Evolutionary conservation across 2,113 vertebrate species (phyloP), one percentile per base, ranked within the genome.

Genomic region (Pteronura brasiliensis): DNA sequence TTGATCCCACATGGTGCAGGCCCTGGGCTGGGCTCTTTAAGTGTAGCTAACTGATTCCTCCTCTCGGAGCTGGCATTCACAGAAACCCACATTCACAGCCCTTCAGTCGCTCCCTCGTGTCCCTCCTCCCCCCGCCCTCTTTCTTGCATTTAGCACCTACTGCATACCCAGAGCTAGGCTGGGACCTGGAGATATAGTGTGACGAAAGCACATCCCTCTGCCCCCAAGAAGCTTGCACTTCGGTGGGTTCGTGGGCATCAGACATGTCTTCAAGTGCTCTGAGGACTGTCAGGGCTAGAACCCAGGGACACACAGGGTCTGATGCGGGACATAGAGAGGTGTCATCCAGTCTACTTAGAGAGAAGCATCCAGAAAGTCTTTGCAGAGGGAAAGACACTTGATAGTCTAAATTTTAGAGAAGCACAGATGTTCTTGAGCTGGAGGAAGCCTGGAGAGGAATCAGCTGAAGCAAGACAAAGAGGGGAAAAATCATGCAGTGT

Each of bases 261-360:
- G 72, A 25, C 18, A 23, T 0, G 2, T 3, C 7, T 2, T 20
- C 61, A 27, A 72, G 47, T 7, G 11, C 42, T 15, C 1, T 18
- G 55, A 17, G 34, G 57, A n/a, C 27, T 15, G 0, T 6, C 4
- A 1, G 13, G 9, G 42, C 65, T 67, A 11, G 74, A 27, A 42
- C 7, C 0, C 7, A 82, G 74, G 55, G n/a, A 39, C 3, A 4
- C 8, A 1, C 2, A 12, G 47, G 29, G 27, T 31, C 11, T 47
- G 18, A 4, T 1, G 7, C 21, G 15, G 65, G 55, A 15, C 67
- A 9, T 0, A 31, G 31, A 39, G 61, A 80, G 29, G 61, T 4
- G 76, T 9, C 3, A 9, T 3, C 9, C 4, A 29, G 31, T 59
- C 23, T 20, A 59, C 36, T 5, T 49, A n/a, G 80, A 88, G 29